These are phyloP conservation scores for Platycnemis pennipes DNA, from an alignment of 2,888 invertebrate species.

Conservation along the genomic window DNA sequence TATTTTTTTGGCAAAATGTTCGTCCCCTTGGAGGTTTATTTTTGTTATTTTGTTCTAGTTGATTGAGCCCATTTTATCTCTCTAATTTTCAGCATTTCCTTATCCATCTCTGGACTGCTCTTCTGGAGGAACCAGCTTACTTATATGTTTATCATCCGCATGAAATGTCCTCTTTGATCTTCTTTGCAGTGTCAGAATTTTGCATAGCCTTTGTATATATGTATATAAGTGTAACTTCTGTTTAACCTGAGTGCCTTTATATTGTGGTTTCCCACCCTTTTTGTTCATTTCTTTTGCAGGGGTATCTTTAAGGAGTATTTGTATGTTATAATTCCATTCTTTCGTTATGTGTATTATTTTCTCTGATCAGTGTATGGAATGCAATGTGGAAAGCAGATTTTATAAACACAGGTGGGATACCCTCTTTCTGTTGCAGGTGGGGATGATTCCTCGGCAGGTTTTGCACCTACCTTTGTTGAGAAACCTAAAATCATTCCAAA, in stretches of 20 bases:
- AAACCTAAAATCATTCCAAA: conserved; percentile 99
- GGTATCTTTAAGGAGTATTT: background rate
- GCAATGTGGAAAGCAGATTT: background rate
- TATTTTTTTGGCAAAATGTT: conserved; percentile 33
- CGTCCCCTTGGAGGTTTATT: conserved; percentile 9
- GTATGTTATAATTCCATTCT: background rate
- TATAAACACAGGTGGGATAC: conserved; percentile 47
- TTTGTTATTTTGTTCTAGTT: conserved; percentile 25
- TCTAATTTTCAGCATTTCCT: conserved; percentile 51
- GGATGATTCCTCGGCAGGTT: conserved; percentile 91
- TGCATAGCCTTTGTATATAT: conserved; percentile 34
- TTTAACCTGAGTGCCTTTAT: background rate
- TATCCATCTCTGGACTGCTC: conserved; percentile 30
- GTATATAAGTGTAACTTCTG: conserved; percentile 34
- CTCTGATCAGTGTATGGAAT: conserved; percentile 24
- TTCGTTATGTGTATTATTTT: background rate
- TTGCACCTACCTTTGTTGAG: conserved; percentile 98
- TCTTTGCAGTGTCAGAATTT: conserved; percentile 1
- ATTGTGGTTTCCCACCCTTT: background rate
- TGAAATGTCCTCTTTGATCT: conserved; percentile 37
- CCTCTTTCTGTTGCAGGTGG: conserved; percentile 84
- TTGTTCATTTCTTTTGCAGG: conserved; percentile 30
- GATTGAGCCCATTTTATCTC: conserved; percentile 49
- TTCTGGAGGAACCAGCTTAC: background rate
- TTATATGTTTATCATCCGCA: conserved; percentile 25